Conservation (phyloP, 2,113 vertebrate genomes). For the Eleginops maclovinus region DNA sequence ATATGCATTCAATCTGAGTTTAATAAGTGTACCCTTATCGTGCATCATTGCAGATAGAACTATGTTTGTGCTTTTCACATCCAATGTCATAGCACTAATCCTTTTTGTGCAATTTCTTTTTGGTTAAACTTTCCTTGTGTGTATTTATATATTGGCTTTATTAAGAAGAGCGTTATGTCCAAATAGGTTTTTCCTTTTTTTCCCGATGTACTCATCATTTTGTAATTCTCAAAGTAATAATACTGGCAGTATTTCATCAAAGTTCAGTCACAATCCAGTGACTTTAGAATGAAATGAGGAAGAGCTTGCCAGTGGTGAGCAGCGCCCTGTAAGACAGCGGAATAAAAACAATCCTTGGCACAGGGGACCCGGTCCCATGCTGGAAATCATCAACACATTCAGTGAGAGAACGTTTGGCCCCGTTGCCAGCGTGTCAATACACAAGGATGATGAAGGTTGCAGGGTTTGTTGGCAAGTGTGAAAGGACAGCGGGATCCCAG, state of each 20-base stretch:
- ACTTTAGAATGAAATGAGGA: background rate
- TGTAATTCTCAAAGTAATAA: background rate
- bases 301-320: background rate
- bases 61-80: too few species aligned
- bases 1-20: too few species aligned
- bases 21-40: too few species aligned
- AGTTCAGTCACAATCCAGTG: background rate
- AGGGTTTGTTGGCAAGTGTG: slow-evolving; percentile 48
- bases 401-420: slow-evolving; percentile 25
- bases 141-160: background rate
- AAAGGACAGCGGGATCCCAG: slow-evolving; percentile 60
- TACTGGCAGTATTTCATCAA: background rate
- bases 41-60: too few species aligned
- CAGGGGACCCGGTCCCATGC: background rate
- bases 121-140: background rate
- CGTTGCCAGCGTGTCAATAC: slow-evolving; percentile 34
- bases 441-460: slow-evolving; percentile 42
- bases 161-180: background rate
- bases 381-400: slow-evolving; percentile 38
- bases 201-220: background rate
- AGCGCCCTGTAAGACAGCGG: background rate
- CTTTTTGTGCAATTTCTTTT: background rate
- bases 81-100: too few species aligned
- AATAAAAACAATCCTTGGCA: background rate
- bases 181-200: background rate